Evolutionary conservation across 2,797 vertebrate genomes (phyloP).

Genomic region (Gephyroberyx darwinii): DNA sequence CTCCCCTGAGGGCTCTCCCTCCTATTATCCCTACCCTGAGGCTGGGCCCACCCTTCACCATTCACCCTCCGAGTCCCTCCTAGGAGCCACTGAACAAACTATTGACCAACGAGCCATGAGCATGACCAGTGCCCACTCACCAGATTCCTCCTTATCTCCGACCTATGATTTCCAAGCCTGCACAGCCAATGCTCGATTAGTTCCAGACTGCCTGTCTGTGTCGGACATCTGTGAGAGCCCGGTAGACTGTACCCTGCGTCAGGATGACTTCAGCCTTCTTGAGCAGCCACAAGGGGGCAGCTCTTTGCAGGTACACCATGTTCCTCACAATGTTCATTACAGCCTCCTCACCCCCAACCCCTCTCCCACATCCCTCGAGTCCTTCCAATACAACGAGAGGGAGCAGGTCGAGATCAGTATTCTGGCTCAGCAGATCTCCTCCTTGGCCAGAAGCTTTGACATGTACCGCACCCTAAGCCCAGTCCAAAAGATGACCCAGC

Average conservation of each 20-base stretch:
- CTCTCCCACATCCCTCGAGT: slow-evolving; percentile 48
- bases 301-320: slow-evolving; percentile 44
- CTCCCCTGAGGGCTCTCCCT: slow-evolving; percentile 67
- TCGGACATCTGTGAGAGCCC: slow-evolving; percentile 55
- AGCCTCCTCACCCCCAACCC: slow-evolving; percentile 58
- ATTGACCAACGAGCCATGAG: slow-evolving; percentile 56
- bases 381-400: slow-evolving; percentile 63
- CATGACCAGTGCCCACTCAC: slow-evolving; percentile 19
- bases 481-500: background rate
- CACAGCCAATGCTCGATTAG: slow-evolving; percentile 61
- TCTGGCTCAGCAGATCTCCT: slow-evolving; percentile 86
- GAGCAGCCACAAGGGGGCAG: slow-evolving; percentile 65
- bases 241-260: slow-evolving; percentile 66
- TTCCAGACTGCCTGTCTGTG: slow-evolving; percentile 69
- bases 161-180: slow-evolving; percentile 58
- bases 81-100: slow-evolving; percentile 22
- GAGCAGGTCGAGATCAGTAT: slow-evolving; percentile 81
- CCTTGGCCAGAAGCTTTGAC: slow-evolving; percentile 83
- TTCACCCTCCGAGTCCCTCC: slow-evolving; percentile 48
- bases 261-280: slow-evolving; percentile 62
- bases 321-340: slow-evolving; percentile 37
- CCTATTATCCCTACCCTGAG: slow-evolving; percentile 63
- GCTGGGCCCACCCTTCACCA: slow-evolving; percentile 49
- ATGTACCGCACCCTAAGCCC: slow-evolving; percentile 54
- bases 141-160: slow-evolving; percentile 50